phyloP scores from a whole-genome alignment of 2,113 vertebrate genomes.

The Toxostoma redivivum region DNA sequence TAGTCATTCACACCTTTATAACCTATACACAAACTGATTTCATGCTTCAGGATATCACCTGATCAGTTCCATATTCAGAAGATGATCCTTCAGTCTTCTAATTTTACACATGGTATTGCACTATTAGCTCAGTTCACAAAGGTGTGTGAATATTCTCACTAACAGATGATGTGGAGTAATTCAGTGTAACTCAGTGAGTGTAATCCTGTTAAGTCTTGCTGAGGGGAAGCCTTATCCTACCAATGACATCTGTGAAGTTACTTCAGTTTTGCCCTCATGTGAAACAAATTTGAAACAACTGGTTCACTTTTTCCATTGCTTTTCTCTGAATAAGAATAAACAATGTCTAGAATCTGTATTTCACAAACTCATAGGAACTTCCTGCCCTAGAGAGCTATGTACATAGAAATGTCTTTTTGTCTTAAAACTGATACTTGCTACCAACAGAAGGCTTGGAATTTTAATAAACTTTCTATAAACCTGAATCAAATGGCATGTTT shows the following conservation, averaged over 20 bases:
- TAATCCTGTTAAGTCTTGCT: neutral
- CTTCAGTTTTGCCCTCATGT: neutral
- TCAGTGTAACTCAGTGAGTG: neutral
- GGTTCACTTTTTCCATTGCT: neutral
- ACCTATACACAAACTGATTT: neutral
- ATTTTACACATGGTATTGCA: neutral
- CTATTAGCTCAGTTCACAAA: neutral
- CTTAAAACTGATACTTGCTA: neutral
- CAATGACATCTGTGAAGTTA: neutral
- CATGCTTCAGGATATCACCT: neutral
- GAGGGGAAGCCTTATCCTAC: neutral
- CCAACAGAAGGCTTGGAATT: neutral
- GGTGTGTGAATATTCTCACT: neutral
- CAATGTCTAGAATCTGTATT: neutral
- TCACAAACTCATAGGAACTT: neutral
- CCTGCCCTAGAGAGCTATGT: neutral
- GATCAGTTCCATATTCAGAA: neutral
- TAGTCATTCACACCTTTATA: neutral
- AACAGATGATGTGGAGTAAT: neutral
- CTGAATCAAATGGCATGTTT: neutral
- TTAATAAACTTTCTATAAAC: neutral
- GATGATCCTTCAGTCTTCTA: neutral
- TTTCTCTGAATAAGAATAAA: neutral
- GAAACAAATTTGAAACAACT: neutral
- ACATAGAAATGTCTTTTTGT: neutral